These are phyloP conservation scores for Cichladusa arquata DNA, from an alignment of 2,113 vertebrate genomes.

Conservation along the genomic window DNA sequence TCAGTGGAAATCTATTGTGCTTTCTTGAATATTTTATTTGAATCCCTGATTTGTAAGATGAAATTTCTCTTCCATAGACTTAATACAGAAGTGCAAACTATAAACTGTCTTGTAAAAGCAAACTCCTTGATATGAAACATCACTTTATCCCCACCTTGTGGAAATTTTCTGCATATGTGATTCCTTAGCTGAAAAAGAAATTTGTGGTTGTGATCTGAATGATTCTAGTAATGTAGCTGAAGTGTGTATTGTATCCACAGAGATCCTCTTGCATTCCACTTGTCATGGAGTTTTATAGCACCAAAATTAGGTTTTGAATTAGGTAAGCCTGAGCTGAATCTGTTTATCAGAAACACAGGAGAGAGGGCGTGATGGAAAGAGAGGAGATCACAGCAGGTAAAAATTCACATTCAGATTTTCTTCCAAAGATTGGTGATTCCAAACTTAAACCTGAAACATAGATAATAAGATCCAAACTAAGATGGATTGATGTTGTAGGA, in stretches of 20 bases:
- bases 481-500: background rate
- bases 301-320: background rate
- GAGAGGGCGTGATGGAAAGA: background rate
- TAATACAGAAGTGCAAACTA: background rate
- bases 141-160: slow-evolving; percentile 22
- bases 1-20: background rate
- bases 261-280: background rate
- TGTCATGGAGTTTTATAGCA: background rate
- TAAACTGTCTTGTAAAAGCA: background rate
- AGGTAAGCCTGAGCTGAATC: background rate
- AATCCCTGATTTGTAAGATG: background rate
- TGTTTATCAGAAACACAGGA: background rate
- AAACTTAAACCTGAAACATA: background rate
- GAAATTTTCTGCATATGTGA: background rate
- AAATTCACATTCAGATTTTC: background rate
- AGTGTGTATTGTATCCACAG: background rate
- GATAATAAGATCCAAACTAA: background rate
- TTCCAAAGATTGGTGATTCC: background rate
- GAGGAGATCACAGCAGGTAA: background rate
- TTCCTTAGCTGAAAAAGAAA: background rate
- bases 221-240: background rate
- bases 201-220: background rate
- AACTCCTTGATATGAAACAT: background rate
- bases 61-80: background rate
- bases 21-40: background rate